Conservation (phyloP, 2,797 vertebrate genomes). For the Morus bassanus region DNA sequence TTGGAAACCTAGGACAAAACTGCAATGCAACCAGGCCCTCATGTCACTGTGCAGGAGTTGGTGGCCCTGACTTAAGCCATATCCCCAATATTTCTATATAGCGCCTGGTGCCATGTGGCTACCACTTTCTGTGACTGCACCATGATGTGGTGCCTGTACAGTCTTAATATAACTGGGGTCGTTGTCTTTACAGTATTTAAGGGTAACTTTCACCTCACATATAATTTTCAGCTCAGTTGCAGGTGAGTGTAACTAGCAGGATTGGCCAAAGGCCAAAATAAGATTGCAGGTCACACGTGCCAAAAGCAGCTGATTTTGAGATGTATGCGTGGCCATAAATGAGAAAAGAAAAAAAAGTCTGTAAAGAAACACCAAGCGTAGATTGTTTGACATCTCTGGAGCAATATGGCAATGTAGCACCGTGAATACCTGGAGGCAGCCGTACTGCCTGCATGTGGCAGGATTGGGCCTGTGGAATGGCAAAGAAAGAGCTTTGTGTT, state of each 20-base stretch:
- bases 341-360: not conserved
- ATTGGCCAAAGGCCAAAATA: not conserved
- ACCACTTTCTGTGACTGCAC: not conserved
- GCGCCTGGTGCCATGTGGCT: not conserved
- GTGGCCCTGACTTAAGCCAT: not conserved
- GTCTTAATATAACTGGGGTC: not conserved
- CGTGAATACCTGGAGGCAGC: not conserved
- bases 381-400: not conserved
- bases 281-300: not conserved
- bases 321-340: not conserved
- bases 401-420: not conserved
- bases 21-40: not conserved
- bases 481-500: not conserved
- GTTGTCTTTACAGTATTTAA: not conserved
- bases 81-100: not conserved
- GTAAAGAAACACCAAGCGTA: not conserved
- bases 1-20: not conserved
- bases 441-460: rapidly evolving
- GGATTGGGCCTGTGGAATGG: rapidly evolving
- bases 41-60: not conserved
- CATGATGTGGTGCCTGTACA: not conserved
- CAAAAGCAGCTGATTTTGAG: not conserved
- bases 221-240: not conserved
- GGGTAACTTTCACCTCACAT: not conserved
- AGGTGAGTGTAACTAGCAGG: not conserved